phyloP scores from a whole-genome alignment of 2,113 vertebrate genomes.

The Ascaphus truei region DNA sequence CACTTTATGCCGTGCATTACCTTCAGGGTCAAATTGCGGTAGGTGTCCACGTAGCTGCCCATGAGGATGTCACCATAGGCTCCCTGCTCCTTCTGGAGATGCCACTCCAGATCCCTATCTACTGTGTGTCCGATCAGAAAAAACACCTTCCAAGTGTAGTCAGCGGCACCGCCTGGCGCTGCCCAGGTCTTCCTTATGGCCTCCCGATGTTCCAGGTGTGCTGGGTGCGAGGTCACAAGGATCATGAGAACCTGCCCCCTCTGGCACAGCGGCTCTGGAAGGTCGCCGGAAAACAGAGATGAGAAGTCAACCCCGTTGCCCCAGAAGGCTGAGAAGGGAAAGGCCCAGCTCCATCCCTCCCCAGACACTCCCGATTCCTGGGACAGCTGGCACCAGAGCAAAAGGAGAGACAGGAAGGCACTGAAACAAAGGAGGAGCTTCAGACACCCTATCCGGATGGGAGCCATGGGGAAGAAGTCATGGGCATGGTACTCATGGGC shows the following conservation, averaged over 20 bases:
- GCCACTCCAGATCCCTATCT: background rate
- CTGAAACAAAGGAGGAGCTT: background rate
- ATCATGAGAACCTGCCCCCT: background rate
- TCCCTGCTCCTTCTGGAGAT: background rate
- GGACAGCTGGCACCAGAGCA: background rate
- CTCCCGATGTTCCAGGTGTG: background rate
- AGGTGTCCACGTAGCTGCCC: constrained; percentile 14
- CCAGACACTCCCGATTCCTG: background rate
- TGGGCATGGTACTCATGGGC: background rate
- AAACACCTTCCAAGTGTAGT: constrained; percentile 3
- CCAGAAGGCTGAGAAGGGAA: background rate
- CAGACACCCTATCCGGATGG: fast-evolving
- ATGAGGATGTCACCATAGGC: constrained; percentile 1
- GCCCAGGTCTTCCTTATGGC: background rate
- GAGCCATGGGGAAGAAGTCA: background rate
- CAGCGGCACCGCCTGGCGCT: fast-evolving
- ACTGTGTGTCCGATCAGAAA: constrained; percentile 19
- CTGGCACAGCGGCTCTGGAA: background rate
- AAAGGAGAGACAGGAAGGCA: background rate
- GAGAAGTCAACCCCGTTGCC: constrained; percentile 15
- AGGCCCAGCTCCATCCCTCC: too few relatives aligned
- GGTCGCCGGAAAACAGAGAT: background rate
- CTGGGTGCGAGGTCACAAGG: background rate
- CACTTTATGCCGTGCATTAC: constrained; percentile 19
- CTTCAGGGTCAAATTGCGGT: constrained; percentile 40